Base-by-base conservation (phyloP, 2,113 vertebrate genomes). In the Peromyscus californicus region DNA sequence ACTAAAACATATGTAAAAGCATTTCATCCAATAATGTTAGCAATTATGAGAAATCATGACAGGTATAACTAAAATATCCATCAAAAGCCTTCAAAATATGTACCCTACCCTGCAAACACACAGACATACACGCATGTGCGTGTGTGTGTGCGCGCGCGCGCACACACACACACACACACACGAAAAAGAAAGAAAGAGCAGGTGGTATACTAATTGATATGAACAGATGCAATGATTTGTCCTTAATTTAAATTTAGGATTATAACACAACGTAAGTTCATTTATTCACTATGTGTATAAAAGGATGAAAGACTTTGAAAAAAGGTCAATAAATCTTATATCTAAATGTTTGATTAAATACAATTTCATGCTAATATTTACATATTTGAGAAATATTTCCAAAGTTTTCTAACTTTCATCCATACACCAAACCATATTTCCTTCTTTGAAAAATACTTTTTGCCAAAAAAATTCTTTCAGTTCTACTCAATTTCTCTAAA, bases 131-230 rank as follows among this genome's bases (percentile, higher is more conserved):
- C 75, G 48, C 24, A 0, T n/a, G n/a, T 45, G 45, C 45, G 45
- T 45, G 45, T 4, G 45, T 48, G 45, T 48, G 45, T 7, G 45
- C 45, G 4, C 45, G 4, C 45, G 45, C 45, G 4, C 45, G 4
- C 33, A 57, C 19, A 36, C 8, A 78, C 12, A 11, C 75, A 78
- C 24, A 0, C 33, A 63, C 19, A 36, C 8, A 78, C 57, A 48
- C 7, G 45, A 48, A 48, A 48, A 48, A 48, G 2, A 7, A 4
- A 15, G 48, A 16, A 17, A 51, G 7, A 51, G 45, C 80, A 83
- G 22, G 6, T 74, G 2, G 0, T 2, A 82, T 7, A 42, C 0
- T 75, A 70, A 72, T 15, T 8, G 2, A 63, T 63, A 7, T 1
- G 8, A 65, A 16, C 69, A 75, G 3, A 78, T 86, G 31, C 67